phyloP scores from a whole-genome alignment of 2,888 invertebrate species.

The Papilio gigon region DNA sequence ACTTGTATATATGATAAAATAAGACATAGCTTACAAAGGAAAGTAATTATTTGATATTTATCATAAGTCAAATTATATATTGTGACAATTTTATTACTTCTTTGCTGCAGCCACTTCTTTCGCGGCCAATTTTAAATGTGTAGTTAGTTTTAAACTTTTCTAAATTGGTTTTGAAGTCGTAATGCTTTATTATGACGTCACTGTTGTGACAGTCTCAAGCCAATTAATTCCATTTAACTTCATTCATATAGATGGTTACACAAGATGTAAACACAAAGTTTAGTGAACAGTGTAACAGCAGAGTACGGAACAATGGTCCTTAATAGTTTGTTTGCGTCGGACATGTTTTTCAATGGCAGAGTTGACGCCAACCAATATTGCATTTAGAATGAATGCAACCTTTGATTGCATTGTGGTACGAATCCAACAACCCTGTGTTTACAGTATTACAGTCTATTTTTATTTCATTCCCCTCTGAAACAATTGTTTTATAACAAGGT shows the following conservation, averaged over 20 bases:
- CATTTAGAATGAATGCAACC: neutral
- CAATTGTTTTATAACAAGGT: neutral
- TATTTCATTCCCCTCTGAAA: neutral
- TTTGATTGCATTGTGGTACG: neutral
- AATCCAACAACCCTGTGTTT: neutral
- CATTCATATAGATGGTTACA: neutral
- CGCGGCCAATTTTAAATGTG: no score
- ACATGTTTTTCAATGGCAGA: neutral
- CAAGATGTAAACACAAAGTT: neutral
- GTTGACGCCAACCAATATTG: neutral
- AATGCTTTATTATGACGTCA: no score
- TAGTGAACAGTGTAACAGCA: neutral
- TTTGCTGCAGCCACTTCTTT: no score
- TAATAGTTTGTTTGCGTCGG: constrained; percentile 3
- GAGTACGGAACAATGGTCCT: neutral
- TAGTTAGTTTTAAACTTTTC: no score
- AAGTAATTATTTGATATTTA: no score
- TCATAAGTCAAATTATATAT: no score
- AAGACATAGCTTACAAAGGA: neutral
- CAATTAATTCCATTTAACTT: neutral
- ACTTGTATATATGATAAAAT: constrained; percentile 4
- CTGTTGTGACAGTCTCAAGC: no score
- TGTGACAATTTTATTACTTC: no score
- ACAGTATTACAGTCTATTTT: neutral
- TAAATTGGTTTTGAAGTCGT: neutral